Base-by-base conservation (phyloP, 2,113 vertebrate species). In the Phaethornis superciliosus region DNA sequence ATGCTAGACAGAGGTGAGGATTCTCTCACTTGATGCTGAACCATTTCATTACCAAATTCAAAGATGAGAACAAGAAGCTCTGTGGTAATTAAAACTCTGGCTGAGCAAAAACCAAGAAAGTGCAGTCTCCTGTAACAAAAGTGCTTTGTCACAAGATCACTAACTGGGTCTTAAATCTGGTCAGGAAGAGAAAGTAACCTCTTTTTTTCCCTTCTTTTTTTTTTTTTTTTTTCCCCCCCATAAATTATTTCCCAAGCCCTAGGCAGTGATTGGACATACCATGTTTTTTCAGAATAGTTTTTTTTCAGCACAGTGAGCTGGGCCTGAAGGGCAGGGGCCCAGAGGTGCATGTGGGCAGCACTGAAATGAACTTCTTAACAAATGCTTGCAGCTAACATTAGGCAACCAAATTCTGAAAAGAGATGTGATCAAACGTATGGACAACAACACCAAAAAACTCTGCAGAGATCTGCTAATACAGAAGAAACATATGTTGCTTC, bases 201-300 rank as follows among this genome's bases (percentile, higher is more conserved):
- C 10, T 14, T 32, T 17, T 11, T 0, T 0, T 0, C 2, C 3
- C 2, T 4, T 13, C 12, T 40, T 40, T 40, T 32, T 17, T 10
- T 62, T 72, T 87, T 77, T 51, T 72, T 89, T 81, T 51, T 24
- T 44, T 85, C n/a, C n/a, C n/a, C n/a, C n/a, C n/a, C 37, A 60
- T 5, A 12, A 81, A 72, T 22, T 30, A 33, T 21, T 74, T 86
- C 19, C 40, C n/a, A 72, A 1, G 3, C 24, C 49, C 13, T 40
- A 44, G 15, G 58, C 35, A 44, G 23, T 23, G 46, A 51, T 4
- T 21, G 14, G 71, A 42, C 22, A 46, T 40, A 59, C 11, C 22
- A 33, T 0, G 0, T 19, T 47, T 47, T 10, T 76, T 75, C 42
- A 37, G 69, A 52, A 67, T 72, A 56, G 37, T 2, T 3, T 11